Conservation (phyloP, 2,797 vertebrate genomes). For the Anableps anableps region DNA sequence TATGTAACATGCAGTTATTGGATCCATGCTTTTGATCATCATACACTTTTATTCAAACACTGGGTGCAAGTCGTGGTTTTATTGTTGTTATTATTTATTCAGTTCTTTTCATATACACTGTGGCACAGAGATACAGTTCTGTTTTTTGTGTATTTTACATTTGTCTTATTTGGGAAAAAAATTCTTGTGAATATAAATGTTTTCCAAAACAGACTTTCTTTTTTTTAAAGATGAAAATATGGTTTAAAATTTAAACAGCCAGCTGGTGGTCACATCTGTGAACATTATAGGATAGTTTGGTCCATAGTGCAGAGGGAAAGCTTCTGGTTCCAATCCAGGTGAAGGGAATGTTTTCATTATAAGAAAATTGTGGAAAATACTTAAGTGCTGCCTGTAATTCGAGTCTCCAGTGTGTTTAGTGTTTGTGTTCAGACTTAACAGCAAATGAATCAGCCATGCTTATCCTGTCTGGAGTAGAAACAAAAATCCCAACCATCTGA, state of each 20-base stretch:
- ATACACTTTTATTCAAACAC: not conserved
- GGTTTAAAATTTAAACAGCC: not conserved
- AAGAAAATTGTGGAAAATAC: not conserved
- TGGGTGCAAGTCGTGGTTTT: not conserved
- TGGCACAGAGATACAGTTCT: not conserved
- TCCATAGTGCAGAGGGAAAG: not conserved
- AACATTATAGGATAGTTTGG: not conserved
- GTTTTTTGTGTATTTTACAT: not conserved
- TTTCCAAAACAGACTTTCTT: not conserved
- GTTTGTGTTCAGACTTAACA: not conserved
- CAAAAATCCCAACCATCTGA: not conserved
- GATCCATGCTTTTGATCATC: not conserved
- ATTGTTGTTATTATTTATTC: not conserved
- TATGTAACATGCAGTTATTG: not conserved
- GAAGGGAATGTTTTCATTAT: not conserved
- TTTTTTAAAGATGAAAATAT: not conserved
- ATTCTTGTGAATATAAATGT: not conserved
- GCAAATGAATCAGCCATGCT: not conserved
- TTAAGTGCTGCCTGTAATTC: not conserved
- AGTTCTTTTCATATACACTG: not conserved
- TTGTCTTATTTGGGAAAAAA: not conserved
- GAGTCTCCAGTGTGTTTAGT: not conserved
- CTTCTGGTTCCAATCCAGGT: not conserved
- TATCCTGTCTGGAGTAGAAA: not conserved
- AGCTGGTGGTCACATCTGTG: not conserved